phyloP scores from a whole-genome alignment of 2,113 vertebrate species.

The Paralichthys olivaceus region DNA sequence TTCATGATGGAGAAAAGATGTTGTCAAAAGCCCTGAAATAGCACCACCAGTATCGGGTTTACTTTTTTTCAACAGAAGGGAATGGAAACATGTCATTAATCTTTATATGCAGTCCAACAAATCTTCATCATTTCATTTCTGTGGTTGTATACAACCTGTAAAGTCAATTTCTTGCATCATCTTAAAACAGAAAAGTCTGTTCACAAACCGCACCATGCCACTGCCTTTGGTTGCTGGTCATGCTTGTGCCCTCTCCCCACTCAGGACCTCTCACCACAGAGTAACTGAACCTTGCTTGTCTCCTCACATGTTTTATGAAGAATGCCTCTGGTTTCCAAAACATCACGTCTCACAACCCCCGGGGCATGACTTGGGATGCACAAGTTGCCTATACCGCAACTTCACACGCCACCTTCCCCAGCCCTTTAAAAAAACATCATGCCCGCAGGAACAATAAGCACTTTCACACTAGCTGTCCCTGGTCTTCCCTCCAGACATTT shows the following conservation, averaged over 20 bases:
- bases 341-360: constrained; percentile 30
- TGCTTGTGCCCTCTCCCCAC: neutral
- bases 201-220: constrained; percentile 17
- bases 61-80: too few relatives aligned
- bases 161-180: neutral
- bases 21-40: too few relatives aligned
- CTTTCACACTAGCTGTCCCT: constrained; percentile 41
- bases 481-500: constrained; percentile 60
- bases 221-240: constrained; percentile 20
- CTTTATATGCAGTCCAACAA: too few relatives aligned
- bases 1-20: too few relatives aligned
- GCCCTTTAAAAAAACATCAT: constrained; percentile 46
- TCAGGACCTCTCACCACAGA: neutral
- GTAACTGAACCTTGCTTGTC: constrained; percentile 43
- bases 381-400: constrained; percentile 14
- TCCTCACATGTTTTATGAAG: constrained; percentile 40
- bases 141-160: neutral
- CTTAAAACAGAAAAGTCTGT: neutral
- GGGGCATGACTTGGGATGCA: constrained; percentile 40
- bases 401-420: constrained; percentile 15
- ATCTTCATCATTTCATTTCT: too few relatives aligned
- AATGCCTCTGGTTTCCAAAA: constrained; percentile 40
- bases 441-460: constrained; percentile 45
- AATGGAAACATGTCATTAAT: too few relatives aligned
- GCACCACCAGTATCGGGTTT: too few relatives aligned